Percentiles rank a stretch among this genome's conserved stretches.
phyloP scores from a whole-genome alignment of 2,113 vertebrate species.

The Neodontobutis hainanensis region DNA sequence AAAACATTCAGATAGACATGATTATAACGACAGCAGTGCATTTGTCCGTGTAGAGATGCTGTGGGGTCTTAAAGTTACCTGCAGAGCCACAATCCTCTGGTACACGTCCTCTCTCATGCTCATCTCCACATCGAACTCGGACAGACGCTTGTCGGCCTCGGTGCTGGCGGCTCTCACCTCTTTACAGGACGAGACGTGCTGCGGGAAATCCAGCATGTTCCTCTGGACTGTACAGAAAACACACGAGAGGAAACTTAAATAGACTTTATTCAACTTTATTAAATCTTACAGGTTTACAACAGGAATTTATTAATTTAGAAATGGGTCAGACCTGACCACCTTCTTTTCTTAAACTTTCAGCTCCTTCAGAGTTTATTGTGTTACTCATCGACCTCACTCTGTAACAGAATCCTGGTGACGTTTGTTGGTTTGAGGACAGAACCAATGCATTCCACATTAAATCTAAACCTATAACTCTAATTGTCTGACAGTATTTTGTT shows the following conservation, averaged over 20 bases:
- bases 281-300: too few relatives aligned
- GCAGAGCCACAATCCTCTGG: conserved; percentile 88
- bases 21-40: neutral
- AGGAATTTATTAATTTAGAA: too few relatives aligned
- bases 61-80: conserved; percentile 74
- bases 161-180: conserved; percentile 90
- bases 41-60: neutral
- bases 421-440: neutral
- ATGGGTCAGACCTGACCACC: too few relatives aligned
- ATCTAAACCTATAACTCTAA: too few relatives aligned
- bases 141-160: conserved; percentile 91
- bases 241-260: too few relatives aligned
- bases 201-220: conserved; percentile 95
- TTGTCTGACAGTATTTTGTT: too few relatives aligned
- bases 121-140: conserved; percentile 97
- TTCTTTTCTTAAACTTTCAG: too few relatives aligned
- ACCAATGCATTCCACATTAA: too few relatives aligned
- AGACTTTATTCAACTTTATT: too few relatives aligned
- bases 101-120: conserved; percentile 98
- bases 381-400: too few relatives aligned
- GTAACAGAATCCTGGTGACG: neutral
- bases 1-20: neutral
- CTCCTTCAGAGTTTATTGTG: too few relatives aligned
- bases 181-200: conserved; percentile 90
- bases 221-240: conserved; percentile 81